Evolutionary conservation across 2,113 vertebrate genomes (phyloP).

Genomic region (Lepisosteus osseus): DNA sequence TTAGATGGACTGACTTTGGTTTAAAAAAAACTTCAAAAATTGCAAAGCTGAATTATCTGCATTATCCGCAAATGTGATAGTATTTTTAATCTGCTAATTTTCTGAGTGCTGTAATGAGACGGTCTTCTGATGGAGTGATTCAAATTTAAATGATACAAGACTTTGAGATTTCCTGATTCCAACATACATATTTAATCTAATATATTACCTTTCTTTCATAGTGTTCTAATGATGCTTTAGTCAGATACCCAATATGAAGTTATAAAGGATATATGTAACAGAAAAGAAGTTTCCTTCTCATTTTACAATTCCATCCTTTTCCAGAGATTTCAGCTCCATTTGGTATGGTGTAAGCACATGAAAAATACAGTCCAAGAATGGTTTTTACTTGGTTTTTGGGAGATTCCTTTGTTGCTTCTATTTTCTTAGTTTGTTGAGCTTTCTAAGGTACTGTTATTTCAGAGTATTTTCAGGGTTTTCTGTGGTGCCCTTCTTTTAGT

Average conservation of each 20-base stretch:
- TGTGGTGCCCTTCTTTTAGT: too few relatives aligned
- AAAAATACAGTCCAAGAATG: too few relatives aligned
- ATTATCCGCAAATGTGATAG: conserved; percentile 52
- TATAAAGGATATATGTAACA: conserved; percentile 11
- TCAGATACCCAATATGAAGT: conserved; percentile 32
- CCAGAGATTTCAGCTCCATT: too few relatives aligned
- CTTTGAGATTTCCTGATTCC: conserved; percentile 67
- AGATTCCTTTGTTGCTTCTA: background rate
- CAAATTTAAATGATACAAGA: conserved; percentile 75
- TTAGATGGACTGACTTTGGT: too few relatives aligned
- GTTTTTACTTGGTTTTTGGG: too few relatives aligned
- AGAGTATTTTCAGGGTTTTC: too few relatives aligned
- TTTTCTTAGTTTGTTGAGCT: background rate
- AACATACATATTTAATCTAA: conserved; percentile 77
- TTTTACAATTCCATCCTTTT: too few relatives aligned
- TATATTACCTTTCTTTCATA: conserved; percentile 59
- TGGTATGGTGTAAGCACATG: too few relatives aligned
- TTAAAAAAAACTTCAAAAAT: conserved; percentile 37
- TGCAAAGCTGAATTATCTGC: conserved; percentile 47
- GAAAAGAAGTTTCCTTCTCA: too few relatives aligned
- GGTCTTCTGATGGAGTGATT: conserved; percentile 61
- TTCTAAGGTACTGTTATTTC: too few relatives aligned
- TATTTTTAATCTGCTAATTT: conserved; percentile 69
- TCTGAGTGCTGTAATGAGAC: conserved; percentile 59
- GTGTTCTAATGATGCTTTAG: conserved; percentile 54